Base-by-base conservation (phyloP, 2,888 invertebrate genomes). In the Lithosia quadra region DNA sequence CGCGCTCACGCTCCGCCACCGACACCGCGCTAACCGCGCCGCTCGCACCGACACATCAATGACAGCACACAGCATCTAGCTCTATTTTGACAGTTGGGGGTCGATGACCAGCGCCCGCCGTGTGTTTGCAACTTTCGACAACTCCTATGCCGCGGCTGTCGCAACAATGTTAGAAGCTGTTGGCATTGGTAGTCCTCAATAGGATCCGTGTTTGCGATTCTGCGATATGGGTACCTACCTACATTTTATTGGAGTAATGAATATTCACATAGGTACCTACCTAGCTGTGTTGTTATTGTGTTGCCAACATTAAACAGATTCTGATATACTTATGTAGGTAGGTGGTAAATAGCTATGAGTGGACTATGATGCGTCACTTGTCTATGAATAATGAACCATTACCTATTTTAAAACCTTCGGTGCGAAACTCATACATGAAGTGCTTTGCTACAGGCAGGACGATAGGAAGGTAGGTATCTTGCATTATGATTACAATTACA, bases 51-150 rank as follows among this genome's bases (percentile, higher is more conserved):
- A 74, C 75, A 74, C 85, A 80, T 82, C 80, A 82, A 80, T 76
- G 80, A 81, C 78, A 84, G 76, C 78, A 81, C 80, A 79, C 77
- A 81, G 85, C 85, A 85, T 80, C 84, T 84, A 82, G 82, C 80
- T 84, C 80, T 82, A 88, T 87, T 89, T 89, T 86, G 88, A 86
- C 89, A 88, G 84, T 75, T 76, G 81, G 77, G 80, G 87, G 87
- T 89, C 88, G 85, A 83, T 78, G 88, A 88, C 86, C 89, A 83
- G 80, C 79, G 76, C 56, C 60, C 71, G 63, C 68, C 67, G 57
- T 57, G 58, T 63, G 64, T 73, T 71, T 56, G 76, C 71, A 28
- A 76, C 75, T 81, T 78, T 81, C 81, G 43, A 63, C 69, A 39
- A 61, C 10, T n/a, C n/a, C n/a, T 53, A 63, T 55, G 62, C n/a